Conservation (phyloP, 2,888 invertebrate species). For the Celastrina argiolus region DNA sequence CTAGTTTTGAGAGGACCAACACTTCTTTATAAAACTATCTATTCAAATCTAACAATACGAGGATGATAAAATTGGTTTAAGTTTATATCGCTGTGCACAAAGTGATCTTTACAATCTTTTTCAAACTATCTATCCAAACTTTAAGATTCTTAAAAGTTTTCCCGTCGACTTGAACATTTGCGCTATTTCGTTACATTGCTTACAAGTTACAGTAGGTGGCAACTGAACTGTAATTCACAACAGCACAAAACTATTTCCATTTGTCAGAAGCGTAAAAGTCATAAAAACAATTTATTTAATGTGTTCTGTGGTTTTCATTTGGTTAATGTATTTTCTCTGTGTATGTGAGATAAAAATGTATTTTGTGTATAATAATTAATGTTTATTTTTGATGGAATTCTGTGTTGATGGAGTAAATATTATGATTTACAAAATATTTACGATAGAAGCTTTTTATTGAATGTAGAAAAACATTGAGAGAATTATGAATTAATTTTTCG, state of each 20-base stretch:
- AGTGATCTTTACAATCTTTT: not conserved
- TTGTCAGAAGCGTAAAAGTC: not conserved
- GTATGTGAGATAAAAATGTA: not conserved
- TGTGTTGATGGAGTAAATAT: not conserved
- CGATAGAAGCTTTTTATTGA: not conserved
- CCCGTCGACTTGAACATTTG: not conserved
- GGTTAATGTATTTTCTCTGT: conserved; percentile 8
- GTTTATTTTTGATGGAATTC: not conserved
- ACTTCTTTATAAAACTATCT: too few species aligned
- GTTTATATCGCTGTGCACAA: not conserved
- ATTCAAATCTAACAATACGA: not conserved
- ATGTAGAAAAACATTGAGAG: not conserved
- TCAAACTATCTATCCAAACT: not conserved
- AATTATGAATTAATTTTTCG: not conserved
- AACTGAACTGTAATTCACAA: not conserved
- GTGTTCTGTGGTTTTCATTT: conserved; percentile 14
- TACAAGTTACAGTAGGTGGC: not conserved
- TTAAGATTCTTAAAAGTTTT: not conserved
- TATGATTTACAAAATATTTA: not conserved
- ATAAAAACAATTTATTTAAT: conserved; percentile 15
- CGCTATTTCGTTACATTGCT: not conserved
- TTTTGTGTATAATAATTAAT: not conserved
- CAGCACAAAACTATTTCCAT: conserved; percentile 3
- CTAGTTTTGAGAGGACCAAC: not conserved
- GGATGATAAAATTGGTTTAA: not conserved